A percentile compares a stretch with the other conserved stretches of the same genome.
These are phyloP conservation scores for Megathymus violae DNA, from an alignment of 1,140 invertebrate species.

Conservation along the genomic window DNA sequence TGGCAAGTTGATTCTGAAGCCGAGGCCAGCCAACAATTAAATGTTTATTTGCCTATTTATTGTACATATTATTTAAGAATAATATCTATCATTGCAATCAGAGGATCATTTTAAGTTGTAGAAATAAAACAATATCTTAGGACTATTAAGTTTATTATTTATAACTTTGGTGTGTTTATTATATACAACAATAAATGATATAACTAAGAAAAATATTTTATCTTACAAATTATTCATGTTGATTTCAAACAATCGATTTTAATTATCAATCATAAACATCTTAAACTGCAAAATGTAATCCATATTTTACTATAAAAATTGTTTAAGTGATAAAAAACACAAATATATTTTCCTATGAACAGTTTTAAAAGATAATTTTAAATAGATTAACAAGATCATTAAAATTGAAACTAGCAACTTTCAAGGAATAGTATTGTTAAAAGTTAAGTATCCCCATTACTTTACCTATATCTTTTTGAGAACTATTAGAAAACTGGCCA, in stretches of 20 bases:
- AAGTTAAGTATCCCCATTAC: slow-evolving; percentile 3
- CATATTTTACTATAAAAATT: slow-evolving; percentile 29
- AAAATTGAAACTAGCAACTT: slow-evolving; percentile 6
- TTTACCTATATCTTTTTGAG: no score
- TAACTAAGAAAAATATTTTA: slow-evolving; percentile 60
- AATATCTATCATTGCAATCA: slow-evolving; percentile 11
- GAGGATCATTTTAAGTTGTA: slow-evolving; percentile 44
- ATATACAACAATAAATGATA: slow-evolving; percentile 80
- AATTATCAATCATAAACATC: slow-evolving; percentile 47
- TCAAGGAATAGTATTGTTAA: slow-evolving; percentile 8
- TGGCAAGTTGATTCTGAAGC: slow-evolving; percentile 95
- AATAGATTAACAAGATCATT: slow-evolving; percentile 9
- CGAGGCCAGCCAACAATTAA: slow-evolving; percentile 85
- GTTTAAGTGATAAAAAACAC: slow-evolving; percentile 15
- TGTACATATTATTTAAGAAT: slow-evolving; percentile 61
- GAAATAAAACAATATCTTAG: slow-evolving; percentile 65
- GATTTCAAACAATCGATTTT: slow-evolving; percentile 51
- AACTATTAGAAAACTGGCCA: no score
- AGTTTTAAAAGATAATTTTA: slow-evolving; percentile 3
- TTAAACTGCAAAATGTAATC: slow-evolving; percentile 44
- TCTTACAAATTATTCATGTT: slow-evolving; percentile 36
- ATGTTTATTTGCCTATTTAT: not conserved
- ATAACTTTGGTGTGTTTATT: slow-evolving; percentile 82
- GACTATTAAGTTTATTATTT: slow-evolving; percentile 78
- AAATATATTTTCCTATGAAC: slow-evolving; percentile 25